Evolutionary conservation across 2,797 vertebrate genomes (phyloP), one percentile per base, ranked within the genome.

Genomic region (Rhinella marina): DNA sequence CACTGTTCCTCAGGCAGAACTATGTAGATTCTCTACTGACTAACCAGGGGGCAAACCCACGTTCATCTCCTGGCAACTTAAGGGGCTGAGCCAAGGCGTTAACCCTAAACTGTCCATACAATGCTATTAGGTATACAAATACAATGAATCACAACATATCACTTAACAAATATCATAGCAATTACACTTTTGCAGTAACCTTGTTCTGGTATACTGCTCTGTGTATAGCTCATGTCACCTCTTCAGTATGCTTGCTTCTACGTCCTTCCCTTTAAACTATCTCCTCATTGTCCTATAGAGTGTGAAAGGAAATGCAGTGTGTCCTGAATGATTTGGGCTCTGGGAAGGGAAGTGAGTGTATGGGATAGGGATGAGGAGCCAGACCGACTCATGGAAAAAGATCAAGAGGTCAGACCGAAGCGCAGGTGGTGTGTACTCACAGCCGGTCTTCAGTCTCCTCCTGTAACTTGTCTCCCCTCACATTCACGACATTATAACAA

Each of bases 341-440:
- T 72, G 87, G 66, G 82, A 88, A 78, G 82, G 76, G 77, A 84
- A 81, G 56, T 81, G 52, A 78, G 61, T 78, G 75, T 56, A 57
- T 56, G 64, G 75, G 41, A 79, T 76, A n/a, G 76, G 62, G 61
- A 61, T 84, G 70, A 13, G 68, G n/a, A 81, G 68, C 1, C 16
- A 41, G 48, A 56, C 23, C 72, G 10, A 57, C 8, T n/a, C 82
- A 62, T 75, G 82, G 66, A 83, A 77, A 73, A n/a, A 52, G 68
- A 10, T n/a, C 56, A 62, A 82, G 68, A 79, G 86, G 81, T 79
- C 81, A 88, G 72, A 78, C 72, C 59, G 86, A 25, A n/a, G 54
- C 48, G 54, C 86, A 83, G 80, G 86, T 87, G 86, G 25, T 41
- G 59, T 23, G 13, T 21, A 17, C 86, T 72, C 16, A 56, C 17